Percentiles rank a stretch among this genome's conserved stretches.
Evolutionary conservation across 2,113 vertebrate genomes (phyloP).

Genomic region (Hassar affinis): DNA sequence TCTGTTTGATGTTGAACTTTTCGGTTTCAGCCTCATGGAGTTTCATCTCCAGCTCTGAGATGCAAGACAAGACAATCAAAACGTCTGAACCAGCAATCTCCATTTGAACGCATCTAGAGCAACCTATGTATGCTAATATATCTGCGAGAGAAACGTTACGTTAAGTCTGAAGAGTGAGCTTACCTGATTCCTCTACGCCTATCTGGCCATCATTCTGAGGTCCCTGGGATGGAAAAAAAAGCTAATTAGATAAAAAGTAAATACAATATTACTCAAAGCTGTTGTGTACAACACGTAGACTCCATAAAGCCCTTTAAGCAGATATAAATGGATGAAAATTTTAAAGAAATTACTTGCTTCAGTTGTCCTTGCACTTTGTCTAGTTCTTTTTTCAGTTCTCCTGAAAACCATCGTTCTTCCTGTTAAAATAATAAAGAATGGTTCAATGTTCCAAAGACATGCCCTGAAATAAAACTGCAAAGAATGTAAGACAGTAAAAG

Average conservation of each 20-base stretch:
- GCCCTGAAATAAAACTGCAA: neutral
- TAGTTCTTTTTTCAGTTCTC: constrained; percentile 97
- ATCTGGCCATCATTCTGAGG: constrained; percentile 80
- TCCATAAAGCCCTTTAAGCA: neutral
- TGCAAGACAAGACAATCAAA: constrained; percentile 9
- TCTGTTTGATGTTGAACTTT: constrained; percentile 98
- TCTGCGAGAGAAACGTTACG: neutral
- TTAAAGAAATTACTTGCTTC: constrained; percentile 97
- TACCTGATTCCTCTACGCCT: constrained; percentile 80
- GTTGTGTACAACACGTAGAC: neutral
- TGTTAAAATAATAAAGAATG: constrained; percentile 55
- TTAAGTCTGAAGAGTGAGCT: neutral
- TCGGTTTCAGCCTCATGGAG: constrained; percentile 91
- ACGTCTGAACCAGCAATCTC: constrained; percentile 29
- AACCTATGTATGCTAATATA: neutral
- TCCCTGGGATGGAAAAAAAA: constrained; percentile 63
- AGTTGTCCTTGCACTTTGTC: constrained; percentile 95
- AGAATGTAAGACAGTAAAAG: constrained; percentile 1
- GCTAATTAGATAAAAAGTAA: constrained; percentile 16
- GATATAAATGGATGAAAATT: constrained; percentile 64
- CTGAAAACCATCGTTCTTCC: constrained; percentile 98
- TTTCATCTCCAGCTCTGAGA: constrained; percentile 83
- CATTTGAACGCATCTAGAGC: neutral
- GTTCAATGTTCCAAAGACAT: neutral
- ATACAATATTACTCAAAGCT: neutral